Base-by-base conservation (phyloP, 1,140 invertebrate species). In the Trachymyrmex septentrionalis region DNA sequence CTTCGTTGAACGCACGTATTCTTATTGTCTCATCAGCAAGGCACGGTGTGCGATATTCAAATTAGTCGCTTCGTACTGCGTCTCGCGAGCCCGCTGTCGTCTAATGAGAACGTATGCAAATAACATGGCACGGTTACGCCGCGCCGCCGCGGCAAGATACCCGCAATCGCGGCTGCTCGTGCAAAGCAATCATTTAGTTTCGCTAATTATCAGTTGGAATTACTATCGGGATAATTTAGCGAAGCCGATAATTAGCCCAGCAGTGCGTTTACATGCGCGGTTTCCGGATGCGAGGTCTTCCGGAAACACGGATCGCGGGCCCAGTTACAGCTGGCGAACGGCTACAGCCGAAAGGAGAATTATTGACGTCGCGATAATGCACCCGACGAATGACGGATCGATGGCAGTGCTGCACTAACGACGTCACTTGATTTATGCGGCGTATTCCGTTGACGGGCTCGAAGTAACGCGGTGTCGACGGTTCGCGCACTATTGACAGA, bases 301-400 rank as follows among this genome's bases (percentile, higher is more conserved):
- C 66, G 66, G 38, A 48, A 69, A 50, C 21, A 69, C 38, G 66
- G 66, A 38, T 44, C 66, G 30, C 57, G 27, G 3, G 6, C 55
- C 66, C 24, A 24, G 4, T 14, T 53, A 24, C 21, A 6, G 63
- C 34, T 34, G 21, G 27, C 38, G 64, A 48, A 57, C 50, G 64
- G 86, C 64, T 77, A 76, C 27, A 59, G 48, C 66, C 67, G 77
- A 84, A 89, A 88, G 88, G 81, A 86, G 85, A 89, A 76, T 88
- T 89, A 88, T 89, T 67, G 86, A 55, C 73, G 73, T 30, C 48
- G 80, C 57, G 88, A 88, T 89, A 89, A 89, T 88, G 81, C 67
- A 87, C 69, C 84, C 59, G 50, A 78, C 81, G 59, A 88, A 57
- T 89, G 86, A 88, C 77, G 64, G 86, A 88, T 88, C 86, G 86